Base-by-base conservation (phyloP, 2,797 vertebrate species). In the Lacerta agilis region DNA sequence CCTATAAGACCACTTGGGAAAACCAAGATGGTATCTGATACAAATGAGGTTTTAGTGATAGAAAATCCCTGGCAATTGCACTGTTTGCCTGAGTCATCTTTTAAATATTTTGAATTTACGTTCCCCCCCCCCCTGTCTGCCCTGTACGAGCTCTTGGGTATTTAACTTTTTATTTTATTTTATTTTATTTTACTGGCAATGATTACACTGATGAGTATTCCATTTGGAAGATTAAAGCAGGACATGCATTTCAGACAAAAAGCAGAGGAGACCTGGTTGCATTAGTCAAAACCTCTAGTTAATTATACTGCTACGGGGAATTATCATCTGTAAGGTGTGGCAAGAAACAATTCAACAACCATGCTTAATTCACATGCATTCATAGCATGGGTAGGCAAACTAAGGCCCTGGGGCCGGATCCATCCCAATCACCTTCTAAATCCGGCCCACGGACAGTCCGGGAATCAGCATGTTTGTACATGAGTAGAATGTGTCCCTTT, bases 1-100 rank as follows among this genome's bases (percentile, higher is more conserved):
- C 92, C 92, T 87, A 77, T 80, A 90, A 91, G 67, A 58, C 1
- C 45, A 90, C 83, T 66, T 69, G 86, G 86, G 86, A 82, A 91
- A 90, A 92, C 69, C 27, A 66, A 94, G 93, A 93, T 93, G 89
- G 36, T 92, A 95, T 95, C 89, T 92, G 25, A 80, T 87, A 27
- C 82, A 69, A 95, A 72, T 91, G 89, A 92, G 93, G 92, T 88
- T 92, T 90, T 92, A 90, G 91, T 2, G 2, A 67, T 88, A 90
- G 93, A 89, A 90, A 94, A 94, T 89, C 27, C 27, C 89, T 94
- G 91, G 87, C 92, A 92, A 89, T 45, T 85, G 1, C 0, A 0
- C 29, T 92, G 81, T 87, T 90, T 86, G 49, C 61, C 67, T 90
- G 89, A 94, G 71, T 92, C 88, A 91, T 83, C 43, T 43, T 87